Conservation (phyloP, 2,113 vertebrate species). For the Glaucidium brasilianum region DNA sequence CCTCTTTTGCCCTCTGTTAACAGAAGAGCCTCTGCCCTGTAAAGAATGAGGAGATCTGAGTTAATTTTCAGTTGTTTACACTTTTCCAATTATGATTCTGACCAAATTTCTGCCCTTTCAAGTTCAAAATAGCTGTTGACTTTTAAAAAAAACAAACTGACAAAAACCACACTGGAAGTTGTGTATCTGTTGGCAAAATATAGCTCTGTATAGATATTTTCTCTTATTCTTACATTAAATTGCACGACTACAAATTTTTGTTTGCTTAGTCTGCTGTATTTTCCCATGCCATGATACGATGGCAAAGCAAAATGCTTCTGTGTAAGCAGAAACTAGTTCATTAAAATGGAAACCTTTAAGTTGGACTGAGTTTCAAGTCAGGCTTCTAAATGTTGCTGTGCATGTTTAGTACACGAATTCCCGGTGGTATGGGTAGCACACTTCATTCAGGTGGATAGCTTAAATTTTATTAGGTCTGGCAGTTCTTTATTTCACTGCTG, state of each 20-base stretch:
- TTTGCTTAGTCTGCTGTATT: not conserved
- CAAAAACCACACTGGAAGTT: not conserved
- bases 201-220: not conserved
- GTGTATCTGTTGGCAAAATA: not conserved
- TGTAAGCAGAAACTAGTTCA: not conserved
- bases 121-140: not conserved
- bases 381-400: not conserved
- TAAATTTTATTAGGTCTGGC: slow-evolving; percentile 47
- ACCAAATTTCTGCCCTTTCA: not conserved
- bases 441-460: not conserved
- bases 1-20: not conserved
- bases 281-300: not conserved
- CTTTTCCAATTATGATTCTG: not conserved
- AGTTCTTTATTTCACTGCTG: slow-evolving; percentile 58
- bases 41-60: not conserved
- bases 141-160: not conserved
- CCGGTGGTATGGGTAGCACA: not conserved
- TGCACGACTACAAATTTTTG: not conserved
- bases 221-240: not conserved
- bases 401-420: not conserved
- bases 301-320: not conserved
- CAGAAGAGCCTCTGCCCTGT: not conserved
- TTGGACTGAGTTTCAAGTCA: not conserved
- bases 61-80: not conserved
- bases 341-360: not conserved